Percentiles rank a stretch among this genome's conserved stretches.
phyloP scores from a whole-genome alignment of 2,797 vertebrate genomes.

The Hozukius guyotensis region DNA sequence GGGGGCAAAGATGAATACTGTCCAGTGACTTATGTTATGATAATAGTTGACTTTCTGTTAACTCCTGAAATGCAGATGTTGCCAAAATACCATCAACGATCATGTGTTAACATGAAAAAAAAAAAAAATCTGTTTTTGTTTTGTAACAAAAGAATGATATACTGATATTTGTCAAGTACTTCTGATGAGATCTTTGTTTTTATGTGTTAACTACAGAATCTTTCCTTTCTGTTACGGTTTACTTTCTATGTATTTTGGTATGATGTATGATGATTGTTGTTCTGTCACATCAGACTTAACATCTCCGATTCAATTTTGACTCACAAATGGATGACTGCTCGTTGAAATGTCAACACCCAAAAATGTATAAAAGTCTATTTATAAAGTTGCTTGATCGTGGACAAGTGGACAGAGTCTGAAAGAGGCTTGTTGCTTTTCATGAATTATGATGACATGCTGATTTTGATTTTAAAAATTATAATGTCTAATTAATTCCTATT shows the following conservation, averaged over 20 bases:
- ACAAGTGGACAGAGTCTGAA: constrained; percentile 54
- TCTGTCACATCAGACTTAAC: constrained; percentile 67
- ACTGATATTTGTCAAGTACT: constrained; percentile 76
- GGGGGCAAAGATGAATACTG: constrained; percentile 51
- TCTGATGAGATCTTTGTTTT: constrained; percentile 75
- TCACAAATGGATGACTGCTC: constrained; percentile 66
- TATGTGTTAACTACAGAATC: constrained; percentile 68
- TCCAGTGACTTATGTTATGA: constrained; percentile 71
- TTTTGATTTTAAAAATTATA: constrained; percentile 68
- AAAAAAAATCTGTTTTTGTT: constrained; percentile 56
- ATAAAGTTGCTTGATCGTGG: constrained; percentile 60
- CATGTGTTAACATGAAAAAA: constrained; percentile 60
- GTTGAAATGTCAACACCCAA: constrained; percentile 62
- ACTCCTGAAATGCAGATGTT: constrained; percentile 71
- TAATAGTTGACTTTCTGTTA: constrained; percentile 73
- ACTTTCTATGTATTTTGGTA: constrained; percentile 70
- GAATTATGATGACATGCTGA: constrained; percentile 62
- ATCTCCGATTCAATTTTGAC: constrained; percentile 64
- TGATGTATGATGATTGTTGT: constrained; percentile 69
- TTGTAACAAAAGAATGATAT: constrained; percentile 77
- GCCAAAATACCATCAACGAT: constrained; percentile 69
- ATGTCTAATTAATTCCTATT: constrained; percentile 73
- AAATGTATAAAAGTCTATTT: constrained; percentile 62
- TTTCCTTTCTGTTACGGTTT: constrained; percentile 67
- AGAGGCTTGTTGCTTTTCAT: constrained; percentile 62